Evolutionary conservation across 1,140 invertebrate genomes (phyloP).

Genomic region (Cataglyphis hispanica): DNA sequence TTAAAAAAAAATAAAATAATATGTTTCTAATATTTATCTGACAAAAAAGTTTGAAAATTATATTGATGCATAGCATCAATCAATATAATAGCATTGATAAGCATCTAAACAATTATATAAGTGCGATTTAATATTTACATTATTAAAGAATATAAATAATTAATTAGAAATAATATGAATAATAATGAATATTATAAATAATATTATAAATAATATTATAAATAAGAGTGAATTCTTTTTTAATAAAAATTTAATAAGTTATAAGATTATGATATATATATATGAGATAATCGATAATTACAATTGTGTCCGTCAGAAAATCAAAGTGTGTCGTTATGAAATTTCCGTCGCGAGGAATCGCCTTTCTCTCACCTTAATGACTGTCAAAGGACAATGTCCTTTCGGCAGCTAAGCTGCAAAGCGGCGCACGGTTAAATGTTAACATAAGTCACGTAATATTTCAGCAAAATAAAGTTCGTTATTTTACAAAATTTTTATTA

Average conservation of each 20-base stretch:
- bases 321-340: conserved; percentile 36
- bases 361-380: conserved; percentile 67
- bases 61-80: too few species aligned
- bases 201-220: neutral
- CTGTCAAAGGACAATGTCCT: conserved; percentile 63
- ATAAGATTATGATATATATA: neutral
- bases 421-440: conserved; percentile 39
- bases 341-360: conserved; percentile 51
- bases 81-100: too few species aligned
- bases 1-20: neutral
- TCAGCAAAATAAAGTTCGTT: neutral
- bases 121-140: neutral
- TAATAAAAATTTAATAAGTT: neutral
- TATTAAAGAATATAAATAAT: neutral
- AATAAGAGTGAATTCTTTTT: neutral
- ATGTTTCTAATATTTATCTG: neutral
- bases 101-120: neutral
- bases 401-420: conserved; percentile 25
- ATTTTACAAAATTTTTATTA: neutral
- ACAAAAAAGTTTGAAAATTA: neutral
- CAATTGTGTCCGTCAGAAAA: conserved; percentile 18
- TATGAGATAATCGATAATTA: neutral
- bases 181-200: neutral
- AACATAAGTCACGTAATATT: neutral
- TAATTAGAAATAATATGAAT: conserved; percentile 2